Percentiles rank a stretch among this genome's conserved stretches.
phyloP scores from a whole-genome alignment of 2,113 vertebrate genomes.

The Hyaena hyaena region DNA sequence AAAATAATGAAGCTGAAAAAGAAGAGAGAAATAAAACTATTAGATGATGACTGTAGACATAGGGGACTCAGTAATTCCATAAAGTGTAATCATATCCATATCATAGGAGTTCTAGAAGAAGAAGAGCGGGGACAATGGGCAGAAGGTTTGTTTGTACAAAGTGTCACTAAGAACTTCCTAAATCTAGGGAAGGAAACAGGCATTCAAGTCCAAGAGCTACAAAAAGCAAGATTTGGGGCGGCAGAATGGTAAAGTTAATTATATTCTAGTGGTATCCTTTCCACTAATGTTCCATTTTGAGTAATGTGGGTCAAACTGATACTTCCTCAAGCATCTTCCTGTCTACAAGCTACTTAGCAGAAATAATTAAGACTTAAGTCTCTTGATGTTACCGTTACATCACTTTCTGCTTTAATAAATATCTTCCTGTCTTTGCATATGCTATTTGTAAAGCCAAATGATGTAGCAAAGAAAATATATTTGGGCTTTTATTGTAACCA shows the following conservation, averaged over 20 bases:
- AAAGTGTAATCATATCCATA: too few species aligned
- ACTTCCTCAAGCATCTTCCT: background rate
- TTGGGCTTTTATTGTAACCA: conserved; percentile 14
- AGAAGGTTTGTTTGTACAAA: too few species aligned
- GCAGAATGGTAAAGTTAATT: background rate
- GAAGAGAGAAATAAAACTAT: too few species aligned
- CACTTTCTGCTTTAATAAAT: background rate
- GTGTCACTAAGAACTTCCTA: too few species aligned
- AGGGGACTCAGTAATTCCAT: too few species aligned
- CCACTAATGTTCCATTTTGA: background rate
- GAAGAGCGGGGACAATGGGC: too few species aligned
- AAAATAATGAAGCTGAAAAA: too few species aligned
- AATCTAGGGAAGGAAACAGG: too few species aligned
- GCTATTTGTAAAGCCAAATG: background rate
- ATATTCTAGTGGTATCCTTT: background rate
- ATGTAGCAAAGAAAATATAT: background rate
- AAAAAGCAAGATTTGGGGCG: background rate
- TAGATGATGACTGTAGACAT: too few species aligned
- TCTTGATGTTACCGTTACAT: background rate
- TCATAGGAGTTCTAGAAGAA: too few species aligned
- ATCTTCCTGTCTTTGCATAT: background rate
- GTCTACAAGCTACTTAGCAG: background rate
- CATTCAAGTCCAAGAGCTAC: too few species aligned
- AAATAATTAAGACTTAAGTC: conserved; percentile 29
- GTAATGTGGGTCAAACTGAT: background rate